Percentiles rank a stretch among this genome's conserved stretches.
These are phyloP conservation scores for Agrilus biguttatus DNA, from an alignment of 2,888 invertebrate species.

Conservation along the genomic window DNA sequence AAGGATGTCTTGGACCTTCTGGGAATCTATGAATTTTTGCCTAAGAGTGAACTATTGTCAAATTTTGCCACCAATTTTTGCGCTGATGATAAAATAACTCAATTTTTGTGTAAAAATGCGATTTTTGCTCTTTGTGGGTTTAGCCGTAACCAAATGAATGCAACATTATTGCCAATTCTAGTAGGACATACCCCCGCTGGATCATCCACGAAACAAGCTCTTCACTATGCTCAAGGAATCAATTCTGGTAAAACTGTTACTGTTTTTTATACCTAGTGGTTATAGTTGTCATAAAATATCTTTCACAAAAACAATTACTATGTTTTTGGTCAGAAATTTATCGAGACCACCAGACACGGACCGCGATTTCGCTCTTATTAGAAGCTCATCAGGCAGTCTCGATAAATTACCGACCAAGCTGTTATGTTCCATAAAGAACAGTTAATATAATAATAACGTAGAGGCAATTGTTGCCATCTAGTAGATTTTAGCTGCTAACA, in stretches of 20 bases:
- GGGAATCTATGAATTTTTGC: slow-evolving; percentile 45
- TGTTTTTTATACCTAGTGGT: no score
- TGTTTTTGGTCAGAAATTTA: no score
- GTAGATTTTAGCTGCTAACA: no score
- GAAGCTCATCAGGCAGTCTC: no score
- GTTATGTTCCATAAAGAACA: no score
- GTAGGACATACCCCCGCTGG: slow-evolving; percentile 23
- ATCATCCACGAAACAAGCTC: slow-evolving; percentile 45
- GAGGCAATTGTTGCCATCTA: no score
- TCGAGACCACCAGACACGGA: no score
- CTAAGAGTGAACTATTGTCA: slow-evolving; percentile 36
- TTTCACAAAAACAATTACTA: no score
- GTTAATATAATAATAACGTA: no score
- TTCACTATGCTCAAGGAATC: slow-evolving; percentile 54
- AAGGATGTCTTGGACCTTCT: neutral
- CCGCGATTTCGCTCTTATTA: no score
- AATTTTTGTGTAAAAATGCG: slow-evolving; percentile 20
- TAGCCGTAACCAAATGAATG: slow-evolving; percentile 21
- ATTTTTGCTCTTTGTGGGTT: slow-evolving; percentile 25
- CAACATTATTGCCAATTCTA: slow-evolving; percentile 17
- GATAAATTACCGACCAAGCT: no score
- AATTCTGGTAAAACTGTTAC: slow-evolving; percentile 17
- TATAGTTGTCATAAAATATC: no score
- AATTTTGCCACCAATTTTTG: slow-evolving; percentile 36
- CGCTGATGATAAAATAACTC: slow-evolving; percentile 19